These are phyloP conservation scores for Diorhabda carinulata DNA, from an alignment of 1,140 invertebrate genomes.

Conservation along the genomic window DNA sequence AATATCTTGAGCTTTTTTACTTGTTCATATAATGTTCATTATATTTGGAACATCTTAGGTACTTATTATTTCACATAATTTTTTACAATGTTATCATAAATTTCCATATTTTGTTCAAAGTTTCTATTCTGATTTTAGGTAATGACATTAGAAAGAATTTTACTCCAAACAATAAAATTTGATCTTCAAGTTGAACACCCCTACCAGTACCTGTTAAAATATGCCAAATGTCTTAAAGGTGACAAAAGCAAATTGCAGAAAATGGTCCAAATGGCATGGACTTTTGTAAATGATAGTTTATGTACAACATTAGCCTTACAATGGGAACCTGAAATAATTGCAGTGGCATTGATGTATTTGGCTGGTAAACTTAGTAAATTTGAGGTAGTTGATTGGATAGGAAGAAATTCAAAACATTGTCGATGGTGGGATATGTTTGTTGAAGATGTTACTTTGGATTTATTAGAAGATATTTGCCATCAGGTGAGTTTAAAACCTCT, in stretches of 20 bases:
- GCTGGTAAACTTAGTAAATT: conserved; percentile 96
- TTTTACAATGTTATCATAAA: too few relatives aligned
- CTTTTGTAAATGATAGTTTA: conserved; percentile 97
- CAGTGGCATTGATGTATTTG: conserved; percentile 94
- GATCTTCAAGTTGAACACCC: conserved; percentile 98
- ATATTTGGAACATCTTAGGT: too few relatives aligned
- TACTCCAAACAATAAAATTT: conserved; percentile 98
- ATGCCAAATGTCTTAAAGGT: conserved; percentile 95
- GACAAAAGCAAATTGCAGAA: conserved; percentile 91
- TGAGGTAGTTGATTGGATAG: conserved; percentile 90
- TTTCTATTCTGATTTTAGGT: conserved; percentile 45
- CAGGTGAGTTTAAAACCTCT: conserved; percentile 55
- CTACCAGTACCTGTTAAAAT: conserved; percentile 90
- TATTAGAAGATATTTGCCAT: conserved; percentile 96
- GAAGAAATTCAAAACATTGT: conserved; percentile 72
- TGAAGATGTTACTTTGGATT: conserved; percentile 90
- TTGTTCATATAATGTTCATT: too few relatives aligned
- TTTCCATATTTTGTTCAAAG: too few relatives aligned
- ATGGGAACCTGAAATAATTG: conserved; percentile 99
- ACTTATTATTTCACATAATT: too few relatives aligned
- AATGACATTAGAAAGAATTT: conserved; percentile 94
- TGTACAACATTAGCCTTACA: conserved; percentile 95
- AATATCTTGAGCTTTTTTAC: too few relatives aligned
- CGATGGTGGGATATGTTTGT: conserved; percentile 99
- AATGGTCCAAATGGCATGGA: conserved; percentile 99